Percentiles rank a stretch among this genome's conserved stretches.
Evolutionary conservation across 2,797 vertebrate genomes (phyloP).

Genomic region (Onychomys torridus): DNA sequence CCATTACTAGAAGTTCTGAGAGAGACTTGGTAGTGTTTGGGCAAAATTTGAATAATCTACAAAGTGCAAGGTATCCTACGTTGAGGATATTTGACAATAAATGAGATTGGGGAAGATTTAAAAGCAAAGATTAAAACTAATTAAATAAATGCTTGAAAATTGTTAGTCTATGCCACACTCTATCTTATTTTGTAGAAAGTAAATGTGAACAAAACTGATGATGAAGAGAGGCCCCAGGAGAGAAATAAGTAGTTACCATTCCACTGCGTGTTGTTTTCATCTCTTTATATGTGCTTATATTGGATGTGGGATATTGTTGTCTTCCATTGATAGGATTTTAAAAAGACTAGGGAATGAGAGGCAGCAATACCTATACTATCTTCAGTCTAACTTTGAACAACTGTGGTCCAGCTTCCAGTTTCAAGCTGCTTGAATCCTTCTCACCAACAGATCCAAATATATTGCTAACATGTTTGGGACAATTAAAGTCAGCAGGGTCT

Average conservation of each 20-base stretch:
- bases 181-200: slow-evolving; percentile 35
- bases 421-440: slow-evolving; percentile 86
- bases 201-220: slow-evolving; percentile 33
- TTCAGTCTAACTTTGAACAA: slow-evolving; percentile 82
- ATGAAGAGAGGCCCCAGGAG: slow-evolving; percentile 14
- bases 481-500: slow-evolving; percentile 82
- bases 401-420: slow-evolving; percentile 80
- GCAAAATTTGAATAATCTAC: slow-evolving; percentile 69
- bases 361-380: slow-evolving; percentile 66
- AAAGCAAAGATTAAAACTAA: slow-evolving; percentile 68
- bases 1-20: slow-evolving; percentile 79
- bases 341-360: slow-evolving; percentile 29
- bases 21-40: slow-evolving; percentile 82
- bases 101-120: slow-evolving; percentile 41
- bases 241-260: slow-evolving; percentile 71
- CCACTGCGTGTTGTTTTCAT: slow-evolving; percentile 24
- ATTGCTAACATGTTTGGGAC: slow-evolving; percentile 81
- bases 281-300: background rate
- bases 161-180: background rate
- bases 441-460: slow-evolving; percentile 85
- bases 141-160: slow-evolving; percentile 61
- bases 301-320: slow-evolving; percentile 20
- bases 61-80: slow-evolving; percentile 71
- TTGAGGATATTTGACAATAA: slow-evolving; percentile 68
- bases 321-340: slow-evolving; percentile 60